phyloP scores from a whole-genome alignment of 2,888 invertebrate genomes.

The Papilio gigon region DNA sequence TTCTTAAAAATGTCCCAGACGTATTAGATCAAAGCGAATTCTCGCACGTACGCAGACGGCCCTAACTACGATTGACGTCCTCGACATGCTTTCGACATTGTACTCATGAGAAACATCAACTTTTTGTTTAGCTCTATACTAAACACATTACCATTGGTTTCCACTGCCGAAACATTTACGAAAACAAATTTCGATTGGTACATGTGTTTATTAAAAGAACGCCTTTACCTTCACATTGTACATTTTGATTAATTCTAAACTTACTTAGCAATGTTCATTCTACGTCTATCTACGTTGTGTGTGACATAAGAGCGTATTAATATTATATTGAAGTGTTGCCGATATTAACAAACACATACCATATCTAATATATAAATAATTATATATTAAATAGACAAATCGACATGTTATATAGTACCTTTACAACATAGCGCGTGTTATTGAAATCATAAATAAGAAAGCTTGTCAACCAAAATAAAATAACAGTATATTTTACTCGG shows the following conservation, averaged over 20 bases:
- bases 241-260: no score
- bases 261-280: no score
- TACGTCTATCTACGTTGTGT: no score
- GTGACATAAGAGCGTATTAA: no score
- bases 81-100: slow-evolving; percentile 16
- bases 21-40: slow-evolving; percentile 30
- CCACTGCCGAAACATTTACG: background rate
- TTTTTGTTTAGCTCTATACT: background rate
- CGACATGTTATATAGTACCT: slow-evolving; percentile 6
- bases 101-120: slow-evolving; percentile 7
- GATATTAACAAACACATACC: no score
- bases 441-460: slow-evolving; percentile 23
- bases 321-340: no score
- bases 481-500: slow-evolving; percentile 26
- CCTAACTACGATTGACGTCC: slow-evolving; percentile 30
- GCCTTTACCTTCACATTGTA: no score
- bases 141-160: background rate
- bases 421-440: slow-evolving; percentile 1
- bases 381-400: slow-evolving; percentile 3
- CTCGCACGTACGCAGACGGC: slow-evolving; percentile 22
- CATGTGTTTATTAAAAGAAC: no score
- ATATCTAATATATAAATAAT: background rate
- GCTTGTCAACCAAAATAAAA: slow-evolving; percentile 27
- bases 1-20: slow-evolving; percentile 23
- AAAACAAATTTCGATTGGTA: no score